phyloP scores from a whole-genome alignment of 2,113 vertebrate genomes.

The Periophthalmodon schlosseri region DNA sequence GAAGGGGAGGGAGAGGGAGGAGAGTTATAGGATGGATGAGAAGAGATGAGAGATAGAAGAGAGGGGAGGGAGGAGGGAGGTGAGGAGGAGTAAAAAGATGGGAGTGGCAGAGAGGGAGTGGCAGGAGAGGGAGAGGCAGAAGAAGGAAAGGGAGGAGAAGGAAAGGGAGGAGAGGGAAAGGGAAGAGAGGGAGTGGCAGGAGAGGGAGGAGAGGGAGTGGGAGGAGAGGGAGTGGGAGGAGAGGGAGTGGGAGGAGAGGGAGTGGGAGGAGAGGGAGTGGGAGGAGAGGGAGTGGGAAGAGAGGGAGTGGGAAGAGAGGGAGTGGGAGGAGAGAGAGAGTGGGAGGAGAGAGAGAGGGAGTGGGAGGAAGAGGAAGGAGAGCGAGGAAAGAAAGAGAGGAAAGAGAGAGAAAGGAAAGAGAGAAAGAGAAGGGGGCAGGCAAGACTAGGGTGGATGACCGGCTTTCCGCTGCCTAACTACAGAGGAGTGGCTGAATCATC shows the following conservation, averaged over 20 bases:
- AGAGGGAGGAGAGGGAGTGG: no score
- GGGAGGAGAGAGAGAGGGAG: not conserved
- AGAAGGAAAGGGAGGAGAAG: not conserved
- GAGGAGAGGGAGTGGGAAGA: no score
- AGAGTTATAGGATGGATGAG: no score
- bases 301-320: no score
- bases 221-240: no score
- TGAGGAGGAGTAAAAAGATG: no score
- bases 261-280: not conserved
- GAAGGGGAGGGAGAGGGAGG: no score
- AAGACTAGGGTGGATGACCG: slow-evolving; percentile 15
- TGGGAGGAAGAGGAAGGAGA: not conserved
- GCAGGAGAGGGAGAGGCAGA: no score
- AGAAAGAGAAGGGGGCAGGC: not conserved
- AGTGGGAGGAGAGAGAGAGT: no score
- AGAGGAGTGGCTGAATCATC: slow-evolving; percentile 55
- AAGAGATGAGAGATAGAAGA: not conserved
- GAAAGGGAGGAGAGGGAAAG: not conserved
- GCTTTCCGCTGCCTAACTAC: slow-evolving; percentile 29
- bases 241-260: no score
- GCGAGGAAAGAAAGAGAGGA: not conserved
- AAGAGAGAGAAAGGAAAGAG: not conserved
- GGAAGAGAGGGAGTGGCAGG: no score
- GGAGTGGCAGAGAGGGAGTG: not conserved
- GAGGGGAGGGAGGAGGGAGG: slow-evolving; percentile 18